Evolutionary conservation across 2,113 vertebrate genomes (phyloP).

Genomic region (Nematolebias whitei): DNA sequence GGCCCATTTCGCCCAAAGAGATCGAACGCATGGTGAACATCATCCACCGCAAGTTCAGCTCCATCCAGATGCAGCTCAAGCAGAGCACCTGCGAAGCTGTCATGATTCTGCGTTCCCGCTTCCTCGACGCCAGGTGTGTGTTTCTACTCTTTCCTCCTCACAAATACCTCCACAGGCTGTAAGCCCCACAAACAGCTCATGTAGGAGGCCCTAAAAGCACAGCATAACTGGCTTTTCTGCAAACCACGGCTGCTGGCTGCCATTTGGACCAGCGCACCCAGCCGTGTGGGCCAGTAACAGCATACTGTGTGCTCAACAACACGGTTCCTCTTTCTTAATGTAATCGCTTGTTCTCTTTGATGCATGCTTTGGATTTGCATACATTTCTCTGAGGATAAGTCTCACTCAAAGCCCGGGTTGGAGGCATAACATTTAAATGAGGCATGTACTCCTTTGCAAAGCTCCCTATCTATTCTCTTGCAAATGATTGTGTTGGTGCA

Average conservation of each 20-base stretch:
- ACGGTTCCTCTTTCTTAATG: slow-evolving; percentile 72
- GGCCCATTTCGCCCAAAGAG: slow-evolving; percentile 98
- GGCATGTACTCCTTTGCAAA: slow-evolving; percentile 71
- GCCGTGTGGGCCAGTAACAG: slow-evolving; percentile 45
- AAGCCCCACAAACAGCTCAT: slow-evolving; percentile 25
- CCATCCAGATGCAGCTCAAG: slow-evolving; percentile 99
- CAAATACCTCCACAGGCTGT: slow-evolving; percentile 29
- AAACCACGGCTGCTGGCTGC: slow-evolving; percentile 22
- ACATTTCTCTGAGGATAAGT: slow-evolving; percentile 80
- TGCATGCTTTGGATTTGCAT: slow-evolving; percentile 79
- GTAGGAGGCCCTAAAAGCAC: slow-evolving; percentile 43
- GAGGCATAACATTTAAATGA: slow-evolving; percentile 83
- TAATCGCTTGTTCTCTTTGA: slow-evolving; percentile 81
- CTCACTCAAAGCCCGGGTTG: slow-evolving; percentile 72
- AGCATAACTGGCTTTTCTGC: slow-evolving; percentile 23
- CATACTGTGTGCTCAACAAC: slow-evolving; percentile 32
- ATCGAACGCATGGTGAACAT: slow-evolving; percentile 98
- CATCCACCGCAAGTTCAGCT: slow-evolving; percentile 99
- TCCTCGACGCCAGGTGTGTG: slow-evolving; percentile 93
- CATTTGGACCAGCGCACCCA: slow-evolving; percentile 48
- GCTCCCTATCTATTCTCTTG: slow-evolving; percentile 75
- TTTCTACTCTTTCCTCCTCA: not conserved
- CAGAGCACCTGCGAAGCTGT: slow-evolving; percentile 98
- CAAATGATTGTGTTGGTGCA: slow-evolving; percentile 70
- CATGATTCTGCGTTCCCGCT: slow-evolving; percentile 98